Base-by-base conservation (phyloP, 2,888 invertebrate species). In the Pandemis corylana region DNA sequence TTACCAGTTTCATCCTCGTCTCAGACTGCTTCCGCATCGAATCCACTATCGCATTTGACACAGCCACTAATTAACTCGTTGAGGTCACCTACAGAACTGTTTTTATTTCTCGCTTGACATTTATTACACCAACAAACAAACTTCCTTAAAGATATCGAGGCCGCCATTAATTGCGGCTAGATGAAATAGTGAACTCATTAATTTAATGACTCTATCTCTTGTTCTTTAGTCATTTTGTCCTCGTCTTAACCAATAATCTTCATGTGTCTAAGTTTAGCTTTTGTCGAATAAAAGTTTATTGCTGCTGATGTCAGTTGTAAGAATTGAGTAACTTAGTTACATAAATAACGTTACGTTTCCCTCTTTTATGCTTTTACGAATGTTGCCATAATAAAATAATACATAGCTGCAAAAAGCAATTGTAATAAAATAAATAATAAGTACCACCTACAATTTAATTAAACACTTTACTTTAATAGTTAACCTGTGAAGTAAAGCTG, bases 61-160 rank as follows among this genome's bases (percentile, higher is more conserved):
- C 86, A 83, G 85, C 77, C 78, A 78, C 81, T 87, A 85, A 86
- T 85, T 84, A 84, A 82, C 78, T 80, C 76, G 74, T 67, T 78
- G 80, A 82, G 82, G 84, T 83, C 81, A 82, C 78, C 80, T 70
- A 80, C 71, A 77, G 79, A 80, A 78, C 78, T 78, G 80, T 79
- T 80, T 82, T 82, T 77, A 77, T 80, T 77, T 77, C 80, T 83
- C 80, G 63, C 67, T 61, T 59, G 46, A 59, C 68, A 72, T 76
- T 68, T 70, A 72, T 73, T 76, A 72, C 72, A 64, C 62, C 65
- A 70, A 69, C 73, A 74, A 65, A 74, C 70, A 75, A 67, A 75
- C 76, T 83, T 81, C 82, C 83, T 80, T 79, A 71, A 78, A 76
- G 76, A 82, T 75, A 75, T 82, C 79, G 81, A 83, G 83, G 82